phyloP scores from a whole-genome alignment of 2,797 vertebrate species.

The Phaenicophaeus curvirostris region DNA sequence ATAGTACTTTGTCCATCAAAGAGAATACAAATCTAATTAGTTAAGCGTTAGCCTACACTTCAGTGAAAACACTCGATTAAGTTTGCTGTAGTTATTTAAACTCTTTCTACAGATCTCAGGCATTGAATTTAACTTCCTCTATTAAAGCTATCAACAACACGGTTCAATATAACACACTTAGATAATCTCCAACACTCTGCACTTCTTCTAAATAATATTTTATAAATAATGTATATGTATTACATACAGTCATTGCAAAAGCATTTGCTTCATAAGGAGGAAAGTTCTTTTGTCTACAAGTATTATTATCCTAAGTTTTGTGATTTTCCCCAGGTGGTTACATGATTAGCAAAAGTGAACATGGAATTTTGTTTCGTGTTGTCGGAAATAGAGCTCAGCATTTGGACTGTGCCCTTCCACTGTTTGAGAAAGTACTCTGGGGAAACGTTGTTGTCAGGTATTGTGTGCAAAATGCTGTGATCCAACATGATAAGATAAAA shows the following conservation, averaged over 20 bases:
- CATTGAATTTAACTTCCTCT: not conserved
- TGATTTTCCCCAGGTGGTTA: not conserved
- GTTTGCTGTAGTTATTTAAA: not conserved
- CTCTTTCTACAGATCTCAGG: not conserved
- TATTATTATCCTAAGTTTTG: accelerated
- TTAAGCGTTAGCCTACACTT: not conserved
- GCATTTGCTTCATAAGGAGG: not conserved
- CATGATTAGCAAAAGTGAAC: not conserved
- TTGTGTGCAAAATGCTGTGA: not conserved
- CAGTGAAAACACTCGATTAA: not conserved
- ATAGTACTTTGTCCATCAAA: not conserved
- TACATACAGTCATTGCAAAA: not conserved
- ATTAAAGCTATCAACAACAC: not conserved
- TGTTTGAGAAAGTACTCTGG: not conserved
- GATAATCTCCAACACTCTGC: not conserved
- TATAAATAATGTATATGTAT: not conserved
- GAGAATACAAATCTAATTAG: not conserved
- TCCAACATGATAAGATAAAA: not conserved
- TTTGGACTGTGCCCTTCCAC: not conserved
- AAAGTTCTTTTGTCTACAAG: not conserved
- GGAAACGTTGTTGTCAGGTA: too few species aligned
- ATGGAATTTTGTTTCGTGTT: too few species aligned
- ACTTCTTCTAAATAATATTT: not conserved
- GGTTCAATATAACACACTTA: not conserved
- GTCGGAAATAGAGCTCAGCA: too few species aligned